A percentile compares a stretch with the other conserved stretches of the same genome.
phyloP scores from a whole-genome alignment of 37 sponge, comb jelly and placozoan species.

The Halichondria panicea region DNA sequence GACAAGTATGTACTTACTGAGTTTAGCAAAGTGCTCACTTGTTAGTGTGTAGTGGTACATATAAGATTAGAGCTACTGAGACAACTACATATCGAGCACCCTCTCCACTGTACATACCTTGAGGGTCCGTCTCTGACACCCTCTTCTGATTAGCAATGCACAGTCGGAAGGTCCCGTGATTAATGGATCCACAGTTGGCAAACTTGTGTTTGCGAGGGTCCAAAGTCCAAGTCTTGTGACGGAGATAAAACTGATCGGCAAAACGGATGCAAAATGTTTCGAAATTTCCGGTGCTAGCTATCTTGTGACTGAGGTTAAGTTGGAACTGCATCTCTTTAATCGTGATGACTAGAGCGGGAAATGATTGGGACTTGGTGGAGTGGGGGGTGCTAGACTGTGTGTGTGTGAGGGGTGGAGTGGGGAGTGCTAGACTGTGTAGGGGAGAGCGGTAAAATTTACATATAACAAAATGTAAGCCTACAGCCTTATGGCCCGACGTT shows the following conservation, averaged over 20 bases:
- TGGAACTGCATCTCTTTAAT: conserved; percentile 75
- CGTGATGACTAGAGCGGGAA: conserved; percentile 76
- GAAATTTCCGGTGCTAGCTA: conserved; percentile 62
- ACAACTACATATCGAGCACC: no score
- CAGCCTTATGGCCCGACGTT: not conserved
- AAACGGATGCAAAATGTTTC: conserved; percentile 67
- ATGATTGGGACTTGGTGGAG: conserved; percentile 5
- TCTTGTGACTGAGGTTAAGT: conserved; percentile 59
- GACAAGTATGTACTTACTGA: not conserved
- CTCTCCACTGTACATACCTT: conserved; percentile 33
- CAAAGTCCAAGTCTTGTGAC: conserved; percentile 70
- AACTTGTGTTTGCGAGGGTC: conserved; percentile 49
- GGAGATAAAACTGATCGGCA: conserved; percentile 64
- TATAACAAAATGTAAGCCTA: not conserved
- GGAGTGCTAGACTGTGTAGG: not conserved
- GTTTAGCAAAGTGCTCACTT: not conserved
- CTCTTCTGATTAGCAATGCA: conserved; percentile 47
- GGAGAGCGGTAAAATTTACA: not conserved
- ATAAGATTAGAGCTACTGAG: no score
- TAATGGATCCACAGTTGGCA: conserved; percentile 45
- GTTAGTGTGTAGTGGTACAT: not conserved
- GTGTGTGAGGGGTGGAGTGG: not conserved
- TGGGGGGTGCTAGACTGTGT: conserved; percentile 11
- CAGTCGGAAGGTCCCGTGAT: conserved; percentile 45
- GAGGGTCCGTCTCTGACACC: conserved; percentile 7